Conservation (phyloP, 2,888 invertebrate species). For the Prostheceraeus crozeri region DNA sequence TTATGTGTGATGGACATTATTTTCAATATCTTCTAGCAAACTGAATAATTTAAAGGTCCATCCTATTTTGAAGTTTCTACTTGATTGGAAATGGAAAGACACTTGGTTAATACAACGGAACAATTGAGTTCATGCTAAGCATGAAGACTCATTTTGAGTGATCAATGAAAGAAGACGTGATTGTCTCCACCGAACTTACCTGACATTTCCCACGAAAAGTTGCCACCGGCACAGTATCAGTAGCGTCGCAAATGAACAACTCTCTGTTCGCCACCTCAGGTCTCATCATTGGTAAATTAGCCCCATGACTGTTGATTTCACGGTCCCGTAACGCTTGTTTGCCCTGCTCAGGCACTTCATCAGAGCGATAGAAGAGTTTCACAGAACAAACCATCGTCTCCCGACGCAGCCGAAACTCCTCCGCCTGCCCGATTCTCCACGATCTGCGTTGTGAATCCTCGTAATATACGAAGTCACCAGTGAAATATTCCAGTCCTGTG, state of each 20-base stretch:
- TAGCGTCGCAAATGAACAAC: conserved; percentile 60
- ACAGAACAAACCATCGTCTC: conserved; percentile 60
- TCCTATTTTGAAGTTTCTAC: too few relatives aligned
- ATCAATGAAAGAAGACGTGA: too few relatives aligned
- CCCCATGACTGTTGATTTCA: conserved; percentile 47
- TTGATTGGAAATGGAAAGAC: too few relatives aligned
- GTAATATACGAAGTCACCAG: conserved; percentile 34
- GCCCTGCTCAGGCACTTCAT: conserved; percentile 61
- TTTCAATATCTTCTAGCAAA: too few relatives aligned
- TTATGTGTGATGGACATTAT: too few relatives aligned
- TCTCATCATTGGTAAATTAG: conserved; percentile 45
- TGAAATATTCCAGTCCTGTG: conserved; percentile 30
- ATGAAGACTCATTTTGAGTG: too few relatives aligned
- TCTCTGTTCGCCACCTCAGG: conserved; percentile 50
- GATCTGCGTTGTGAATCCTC: conserved; percentile 35
- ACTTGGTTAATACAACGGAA: too few relatives aligned
- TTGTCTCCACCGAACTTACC: too few relatives aligned
- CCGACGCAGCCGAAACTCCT: conserved; percentile 43
- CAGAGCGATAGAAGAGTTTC: conserved; percentile 61
- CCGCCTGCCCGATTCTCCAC: conserved; percentile 31
- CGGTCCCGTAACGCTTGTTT: conserved; percentile 59
- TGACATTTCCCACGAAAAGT: conserved; percentile 58
- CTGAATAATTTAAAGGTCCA: too few relatives aligned
- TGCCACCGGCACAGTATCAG: conserved; percentile 49
- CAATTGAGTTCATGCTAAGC: too few relatives aligned